Base-by-base conservation (phyloP, 1,140 invertebrate species). In the Pogonus chalceus region DNA sequence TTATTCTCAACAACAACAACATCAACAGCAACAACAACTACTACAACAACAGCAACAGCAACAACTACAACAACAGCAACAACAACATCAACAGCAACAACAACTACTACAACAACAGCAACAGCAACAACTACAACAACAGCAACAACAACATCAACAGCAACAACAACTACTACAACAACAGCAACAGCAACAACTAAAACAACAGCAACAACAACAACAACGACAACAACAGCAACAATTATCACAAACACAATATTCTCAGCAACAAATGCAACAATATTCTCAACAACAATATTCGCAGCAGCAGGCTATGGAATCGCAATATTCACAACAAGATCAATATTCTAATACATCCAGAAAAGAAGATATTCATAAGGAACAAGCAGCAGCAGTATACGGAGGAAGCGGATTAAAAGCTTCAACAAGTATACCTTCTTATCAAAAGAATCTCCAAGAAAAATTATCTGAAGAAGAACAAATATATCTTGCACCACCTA, bases 371-470 rank as follows among this genome's bases (percentile, higher is more conserved):
- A n/a, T n/a, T n/a, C n/a, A n/a, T n/a, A n/a, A n/a, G n/a, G n/a
- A n/a, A n/a, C n/a, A n/a, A n/a, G n/a, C n/a, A n/a, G n/a, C n/a
- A n/a, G n/a, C n/a, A n/a, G n/a, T n/a, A n/a, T n/a, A n/a, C n/a
- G n/a, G n/a, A n/a, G n/a, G n/a, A n/a, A n/a, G n/a, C 26, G 62
- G 63, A 14, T 53, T 65, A 16, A 61, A 65, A n/a, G 54, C 58
- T 49, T 57, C 64, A 14, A 37, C 56, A 14, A 70, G 68, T 62
- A 77, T 79, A 61, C 79, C 79, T 22, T 66, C 72, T 53, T 82
- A 81, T 66, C 79, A 82, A 64, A 74, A 76, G 69, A 73, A 80
- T 62, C 72, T 79, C 62, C 76, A 77, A 57, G 67, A 43, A 43
- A 23, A 53, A 58, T 35, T 39, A 31, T 24, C 46, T 35, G 46